A percentile compares a stretch with the other conserved stretches of the same genome.
Evolutionary conservation across 30 jellyfish, hydroid and myxozoan genomes (phyloP).

Genomic region (Chrysaora quinquecirrha): DNA sequence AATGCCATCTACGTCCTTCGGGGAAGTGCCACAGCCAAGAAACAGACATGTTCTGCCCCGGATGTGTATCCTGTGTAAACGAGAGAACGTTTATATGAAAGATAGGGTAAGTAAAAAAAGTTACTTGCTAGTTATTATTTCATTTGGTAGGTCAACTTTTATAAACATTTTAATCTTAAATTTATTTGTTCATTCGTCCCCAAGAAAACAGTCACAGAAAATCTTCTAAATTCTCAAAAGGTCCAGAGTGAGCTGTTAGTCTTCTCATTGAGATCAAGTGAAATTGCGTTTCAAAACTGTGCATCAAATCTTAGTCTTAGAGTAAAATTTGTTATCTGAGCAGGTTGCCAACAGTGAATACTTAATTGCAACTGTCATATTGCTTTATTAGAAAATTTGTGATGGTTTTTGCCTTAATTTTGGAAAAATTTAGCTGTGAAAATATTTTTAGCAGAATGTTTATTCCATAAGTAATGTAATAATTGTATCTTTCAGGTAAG

Average conservation of each 20-base stretch:
- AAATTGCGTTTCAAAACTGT: background rate
- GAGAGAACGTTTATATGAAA: background rate
- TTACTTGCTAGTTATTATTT: background rate
- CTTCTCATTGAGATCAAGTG: slow-evolving; percentile 2
- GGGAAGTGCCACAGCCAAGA: slow-evolving; percentile 4
- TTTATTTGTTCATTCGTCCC: background rate
- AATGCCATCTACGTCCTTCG: background rate
- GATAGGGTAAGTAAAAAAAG: background rate
- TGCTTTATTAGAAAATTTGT: background rate
- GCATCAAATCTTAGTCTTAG: background rate
- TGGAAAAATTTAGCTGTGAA: background rate
- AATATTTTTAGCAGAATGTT: background rate
- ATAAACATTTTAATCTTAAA: background rate
- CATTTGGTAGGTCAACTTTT: background rate
- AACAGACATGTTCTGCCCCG: slow-evolving; percentile 6
- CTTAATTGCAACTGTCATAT: background rate
- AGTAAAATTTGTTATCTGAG: background rate
- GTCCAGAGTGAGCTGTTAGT: slow-evolving; percentile 2
- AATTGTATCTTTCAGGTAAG: slow-evolving; percentile 7
- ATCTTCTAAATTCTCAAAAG: background rate
- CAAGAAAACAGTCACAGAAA: background rate
- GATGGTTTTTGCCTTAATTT: background rate
- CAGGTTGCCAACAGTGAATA: background rate
- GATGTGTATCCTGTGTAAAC: slow-evolving; percentile 2
- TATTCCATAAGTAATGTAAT: background rate